These are phyloP conservation scores for Enteromius viviparus DNA, from an alignment of 2,797 vertebrate genomes.

Conservation along the genomic window DNA sequence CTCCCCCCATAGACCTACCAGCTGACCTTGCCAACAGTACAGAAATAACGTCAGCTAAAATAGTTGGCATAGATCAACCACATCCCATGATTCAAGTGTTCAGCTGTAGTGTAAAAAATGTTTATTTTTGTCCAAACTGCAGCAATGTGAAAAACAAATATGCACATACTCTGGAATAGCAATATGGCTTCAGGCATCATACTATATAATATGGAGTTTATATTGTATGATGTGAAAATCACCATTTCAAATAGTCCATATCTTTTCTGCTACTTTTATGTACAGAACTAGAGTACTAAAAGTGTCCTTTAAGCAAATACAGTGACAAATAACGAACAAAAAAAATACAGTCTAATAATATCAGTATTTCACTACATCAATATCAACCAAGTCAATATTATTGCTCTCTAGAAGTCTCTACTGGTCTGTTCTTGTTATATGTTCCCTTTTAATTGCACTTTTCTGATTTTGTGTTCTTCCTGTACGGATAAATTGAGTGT, in stretches of 20 bases:
- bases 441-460: not conserved
- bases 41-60: not conserved
- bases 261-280: not conserved
- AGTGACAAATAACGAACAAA: conserved; percentile 5
- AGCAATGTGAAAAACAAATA: not conserved
- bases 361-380: conserved; percentile 12
- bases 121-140: not conserved
- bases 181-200: conserved; percentile 2
- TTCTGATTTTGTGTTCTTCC: conserved; percentile 27
- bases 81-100: not conserved
- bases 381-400: not conserved
- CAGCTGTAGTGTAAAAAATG: not conserved
- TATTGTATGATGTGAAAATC: not conserved
- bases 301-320: conserved; percentile 16
- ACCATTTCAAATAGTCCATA: not conserved
- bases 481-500: conserved; percentile 23
- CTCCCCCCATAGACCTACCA: not conserved
- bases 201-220: not conserved
- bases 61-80: not conserved
- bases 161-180: conserved; percentile 8
- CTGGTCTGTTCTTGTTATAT: not conserved
- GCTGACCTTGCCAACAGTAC: not conserved
- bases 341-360: conserved; percentile 2
- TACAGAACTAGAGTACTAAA: conserved; percentile 13
- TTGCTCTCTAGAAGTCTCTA: not conserved